Percentiles rank a stretch among this genome's conserved stretches.
These are phyloP conservation scores for Dicerorhinus sumatrensis DNA, from an alignment of 2,113 vertebrate species.

Conservation along the genomic window DNA sequence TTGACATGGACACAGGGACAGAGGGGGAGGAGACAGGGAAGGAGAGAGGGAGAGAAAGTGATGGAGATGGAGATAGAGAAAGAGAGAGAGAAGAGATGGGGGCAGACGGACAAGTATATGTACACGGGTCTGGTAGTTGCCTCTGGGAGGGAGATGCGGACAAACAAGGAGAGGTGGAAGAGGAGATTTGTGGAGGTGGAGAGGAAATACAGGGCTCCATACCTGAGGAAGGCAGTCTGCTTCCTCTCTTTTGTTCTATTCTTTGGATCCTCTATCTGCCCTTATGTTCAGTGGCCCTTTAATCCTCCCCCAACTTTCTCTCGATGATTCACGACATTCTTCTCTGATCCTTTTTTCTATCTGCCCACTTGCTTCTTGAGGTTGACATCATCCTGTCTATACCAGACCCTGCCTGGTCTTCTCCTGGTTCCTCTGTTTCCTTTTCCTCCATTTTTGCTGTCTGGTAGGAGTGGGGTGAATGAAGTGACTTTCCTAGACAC, in stretches of 20 bases:
- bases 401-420: not conserved
- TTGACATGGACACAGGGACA: not conserved
- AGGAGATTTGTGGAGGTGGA: not conserved
- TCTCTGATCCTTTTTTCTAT: conserved; percentile 36
- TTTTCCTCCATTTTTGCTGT: not conserved
- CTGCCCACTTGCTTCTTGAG: conserved; percentile 1
- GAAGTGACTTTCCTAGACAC: not conserved
- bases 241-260: not conserved
- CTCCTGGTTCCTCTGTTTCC: not conserved
- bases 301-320: not conserved
- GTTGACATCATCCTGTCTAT: not conserved
- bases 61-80: not conserved
- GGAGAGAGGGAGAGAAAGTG: not conserved
- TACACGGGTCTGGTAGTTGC: not conserved
- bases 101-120: not conserved
- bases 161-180: not conserved
- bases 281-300: not conserved
- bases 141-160: not conserved
- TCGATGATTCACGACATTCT: not conserved
- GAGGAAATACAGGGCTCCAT: not conserved
- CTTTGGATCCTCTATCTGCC: not conserved
- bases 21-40: not conserved
- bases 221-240: not conserved
- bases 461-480: not conserved
- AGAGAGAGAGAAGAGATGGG: not conserved